Conservation (phyloP, 1,140 invertebrate species). For the Thaumatotibia leucotreta region DNA sequence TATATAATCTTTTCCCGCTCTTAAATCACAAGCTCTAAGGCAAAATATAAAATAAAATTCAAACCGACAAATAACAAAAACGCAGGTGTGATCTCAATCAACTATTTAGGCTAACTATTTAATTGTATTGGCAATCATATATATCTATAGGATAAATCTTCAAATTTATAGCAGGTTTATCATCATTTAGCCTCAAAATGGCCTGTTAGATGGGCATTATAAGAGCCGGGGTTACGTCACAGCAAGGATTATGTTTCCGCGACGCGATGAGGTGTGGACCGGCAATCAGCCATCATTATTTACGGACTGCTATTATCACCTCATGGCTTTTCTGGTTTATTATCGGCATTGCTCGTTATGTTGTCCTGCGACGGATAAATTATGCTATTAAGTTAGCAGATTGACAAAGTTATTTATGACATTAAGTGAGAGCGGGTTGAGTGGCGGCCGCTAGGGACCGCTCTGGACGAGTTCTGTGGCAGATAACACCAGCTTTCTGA, state of each 20-base stretch:
- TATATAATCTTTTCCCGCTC: too few species aligned
- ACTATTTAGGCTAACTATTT: too few species aligned
- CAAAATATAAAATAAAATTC: too few species aligned
- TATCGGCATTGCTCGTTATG: conserved; percentile 71
- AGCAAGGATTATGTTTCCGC: conserved; percentile 20
- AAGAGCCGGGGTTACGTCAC: not conserved
- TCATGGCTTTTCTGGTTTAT: conserved; percentile 72
- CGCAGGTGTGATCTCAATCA: too few species aligned
- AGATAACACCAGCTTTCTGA: conserved; percentile 28
- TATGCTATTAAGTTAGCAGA: conserved; percentile 72
- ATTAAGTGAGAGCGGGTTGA: conserved; percentile 40
- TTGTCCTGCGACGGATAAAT: conserved; percentile 70
- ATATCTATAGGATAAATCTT: not conserved
- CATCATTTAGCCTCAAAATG: not conserved
- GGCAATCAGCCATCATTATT: conserved; percentile 72
- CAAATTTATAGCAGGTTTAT: not conserved
- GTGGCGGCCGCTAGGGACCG: conserved; percentile 36
- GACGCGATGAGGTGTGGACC: conserved; percentile 49
- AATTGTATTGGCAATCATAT: not conserved
- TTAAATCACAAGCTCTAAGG: too few species aligned
- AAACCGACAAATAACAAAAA: too few species aligned
- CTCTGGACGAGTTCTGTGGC: conserved; percentile 24
- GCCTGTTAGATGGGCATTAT: not conserved
- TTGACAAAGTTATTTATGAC: conserved; percentile 72
- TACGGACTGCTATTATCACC: conserved; percentile 72